A percentile compares a stretch with the other conserved stretches of the same genome.
These are phyloP conservation scores for Xenopus laevis DNA, from an alignment of 2,113 vertebrate species.

Conservation along the genomic window DNA sequence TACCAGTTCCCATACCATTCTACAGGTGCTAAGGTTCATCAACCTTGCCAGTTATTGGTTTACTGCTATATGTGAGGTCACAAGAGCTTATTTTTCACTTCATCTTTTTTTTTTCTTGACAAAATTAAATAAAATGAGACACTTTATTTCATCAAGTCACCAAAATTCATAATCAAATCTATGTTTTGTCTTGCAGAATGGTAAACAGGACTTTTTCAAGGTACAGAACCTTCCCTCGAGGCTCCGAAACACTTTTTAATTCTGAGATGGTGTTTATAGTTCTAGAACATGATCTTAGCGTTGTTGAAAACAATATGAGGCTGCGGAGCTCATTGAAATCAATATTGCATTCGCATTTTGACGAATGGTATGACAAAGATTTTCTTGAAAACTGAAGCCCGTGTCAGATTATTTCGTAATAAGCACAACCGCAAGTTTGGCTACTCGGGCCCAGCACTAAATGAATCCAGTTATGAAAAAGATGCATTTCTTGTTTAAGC, in stretches of 20 bases:
- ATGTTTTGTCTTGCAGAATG: neutral
- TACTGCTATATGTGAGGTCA: too few relatives aligned
- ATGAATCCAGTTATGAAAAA: too few relatives aligned
- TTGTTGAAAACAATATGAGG: neutral
- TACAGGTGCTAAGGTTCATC: too few relatives aligned
- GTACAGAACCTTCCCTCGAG: neutral
- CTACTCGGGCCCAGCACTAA: neutral
- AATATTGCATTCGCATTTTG: slow-evolving; percentile 1
- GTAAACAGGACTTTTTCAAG: neutral
- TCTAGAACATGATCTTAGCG: neutral
- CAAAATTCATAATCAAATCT: neutral
- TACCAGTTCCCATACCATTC: too few relatives aligned
- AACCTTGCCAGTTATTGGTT: too few relatives aligned
- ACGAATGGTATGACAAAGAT: neutral
- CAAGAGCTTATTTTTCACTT: too few relatives aligned
- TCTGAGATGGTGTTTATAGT: neutral
- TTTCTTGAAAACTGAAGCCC: neutral
- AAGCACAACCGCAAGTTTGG: neutral
- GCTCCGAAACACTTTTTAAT: neutral
- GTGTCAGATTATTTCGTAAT: neutral
- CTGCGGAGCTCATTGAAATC: neutral
- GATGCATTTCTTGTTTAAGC: too few relatives aligned
- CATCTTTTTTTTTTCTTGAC: too few relatives aligned
- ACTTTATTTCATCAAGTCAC: neutral
- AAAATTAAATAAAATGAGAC: neutral